phyloP scores from a whole-genome alignment of 2,888 invertebrate species.

The Chorisops tibialis region DNA sequence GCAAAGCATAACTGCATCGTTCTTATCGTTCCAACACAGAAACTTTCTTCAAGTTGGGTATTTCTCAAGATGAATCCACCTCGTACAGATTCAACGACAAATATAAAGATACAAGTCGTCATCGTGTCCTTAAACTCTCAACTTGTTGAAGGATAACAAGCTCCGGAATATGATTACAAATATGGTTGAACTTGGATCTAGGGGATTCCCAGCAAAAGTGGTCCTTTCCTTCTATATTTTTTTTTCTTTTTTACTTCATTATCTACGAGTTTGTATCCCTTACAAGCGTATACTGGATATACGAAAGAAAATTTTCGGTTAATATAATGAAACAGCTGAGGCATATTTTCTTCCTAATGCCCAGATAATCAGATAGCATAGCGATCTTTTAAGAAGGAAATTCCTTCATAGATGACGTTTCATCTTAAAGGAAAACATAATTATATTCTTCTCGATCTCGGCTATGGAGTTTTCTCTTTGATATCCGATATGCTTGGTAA shows the following conservation, averaged over 20 bases:
- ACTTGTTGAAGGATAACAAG: slow-evolving; percentile 29
- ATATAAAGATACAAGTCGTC: slow-evolving; percentile 9
- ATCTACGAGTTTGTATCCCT: background rate
- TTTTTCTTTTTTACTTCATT: background rate
- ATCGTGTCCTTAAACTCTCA: slow-evolving; percentile 14
- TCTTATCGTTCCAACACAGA: slow-evolving; percentile 1
- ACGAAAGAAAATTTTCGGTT: slow-evolving; percentile 1
- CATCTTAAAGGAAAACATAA: slow-evolving; percentile 2
- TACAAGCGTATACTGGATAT: background rate
- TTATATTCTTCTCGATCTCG: slow-evolving; percentile 10
- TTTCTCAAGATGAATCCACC: background rate
- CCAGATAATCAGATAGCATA: slow-evolving; percentile 23
- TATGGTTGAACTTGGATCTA: background rate
- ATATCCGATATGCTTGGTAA: slow-evolving; percentile 24
- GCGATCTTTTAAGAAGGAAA: slow-evolving; percentile 1
- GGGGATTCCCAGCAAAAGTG: background rate
- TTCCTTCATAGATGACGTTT: slow-evolving; percentile 3
- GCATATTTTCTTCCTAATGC: slow-evolving; percentile 20
- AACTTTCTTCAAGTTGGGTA: background rate
- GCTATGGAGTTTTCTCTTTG: slow-evolving; percentile 12
- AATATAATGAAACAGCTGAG: slow-evolving; percentile 18
- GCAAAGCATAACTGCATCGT: background rate
- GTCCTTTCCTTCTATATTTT: background rate
- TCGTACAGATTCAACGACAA: background rate
- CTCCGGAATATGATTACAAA: slow-evolving; percentile 3